Percentiles rank a stretch among this genome's conserved stretches.
Evolutionary conservation across 2,113 vertebrate species (phyloP).

Genomic region (Arothron firmamentum): DNA sequence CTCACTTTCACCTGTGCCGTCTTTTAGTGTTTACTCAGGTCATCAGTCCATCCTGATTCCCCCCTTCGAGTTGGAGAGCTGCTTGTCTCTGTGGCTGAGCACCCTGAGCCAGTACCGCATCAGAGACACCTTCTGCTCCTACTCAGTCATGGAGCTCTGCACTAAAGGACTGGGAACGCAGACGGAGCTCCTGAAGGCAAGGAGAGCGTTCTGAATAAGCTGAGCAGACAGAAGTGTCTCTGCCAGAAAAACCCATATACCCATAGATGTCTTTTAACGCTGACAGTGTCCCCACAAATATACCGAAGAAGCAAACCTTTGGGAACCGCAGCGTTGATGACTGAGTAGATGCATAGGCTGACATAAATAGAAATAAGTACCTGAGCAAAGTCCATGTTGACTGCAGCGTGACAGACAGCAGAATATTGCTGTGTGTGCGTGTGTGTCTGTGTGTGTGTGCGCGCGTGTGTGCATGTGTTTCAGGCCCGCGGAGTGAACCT

Average conservation of each 20-base stretch:
- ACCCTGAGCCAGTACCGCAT: constrained; percentile 96
- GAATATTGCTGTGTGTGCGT: not conserved
- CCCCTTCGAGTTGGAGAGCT: constrained; percentile 95
- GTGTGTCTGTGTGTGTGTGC: too few species aligned
- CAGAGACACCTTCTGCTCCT: constrained; percentile 98
- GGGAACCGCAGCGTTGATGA: too few species aligned
- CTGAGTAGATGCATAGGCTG: not conserved
- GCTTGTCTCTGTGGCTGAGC: constrained; percentile 92
- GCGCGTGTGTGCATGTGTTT: constrained; percentile 6
- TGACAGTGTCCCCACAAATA: too few species aligned
- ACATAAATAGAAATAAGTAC: not conserved
- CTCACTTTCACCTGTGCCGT: not conserved
- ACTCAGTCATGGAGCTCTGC: constrained; percentile 98
- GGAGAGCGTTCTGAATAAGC: not conserved
- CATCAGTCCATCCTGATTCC: constrained; percentile 98
- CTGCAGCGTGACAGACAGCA: not conserved
- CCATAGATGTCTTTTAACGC: too few species aligned
- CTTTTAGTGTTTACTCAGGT: constrained; percentile 87
- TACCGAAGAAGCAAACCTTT: too few species aligned
- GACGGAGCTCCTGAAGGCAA: constrained; percentile 91
- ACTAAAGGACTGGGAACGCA: constrained; percentile 95
- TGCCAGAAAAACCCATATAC: too few species aligned
- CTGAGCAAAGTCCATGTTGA: not conserved
- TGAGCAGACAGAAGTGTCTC: too few species aligned
- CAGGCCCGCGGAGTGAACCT: constrained; percentile 92